Evolutionary conservation across 2,797 vertebrate genomes (phyloP).

Genomic region (Ispidina picta): DNA sequence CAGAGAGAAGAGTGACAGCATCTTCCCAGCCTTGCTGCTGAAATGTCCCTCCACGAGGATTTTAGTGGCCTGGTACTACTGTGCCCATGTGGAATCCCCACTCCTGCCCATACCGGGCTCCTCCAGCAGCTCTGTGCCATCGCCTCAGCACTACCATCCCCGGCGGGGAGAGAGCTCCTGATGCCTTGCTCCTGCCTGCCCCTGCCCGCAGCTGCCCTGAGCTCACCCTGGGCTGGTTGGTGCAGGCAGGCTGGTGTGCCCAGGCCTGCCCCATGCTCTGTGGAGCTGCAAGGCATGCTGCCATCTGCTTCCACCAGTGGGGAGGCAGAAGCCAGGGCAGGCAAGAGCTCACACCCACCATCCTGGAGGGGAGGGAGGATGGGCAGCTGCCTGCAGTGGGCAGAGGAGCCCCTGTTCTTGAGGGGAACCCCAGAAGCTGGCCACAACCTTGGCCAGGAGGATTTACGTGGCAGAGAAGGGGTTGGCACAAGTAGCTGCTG

Average conservation of each 20-base stretch:
- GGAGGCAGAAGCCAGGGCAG: background rate
- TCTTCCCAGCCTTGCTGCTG: background rate
- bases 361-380: background rate
- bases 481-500: accelerated
- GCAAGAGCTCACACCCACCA: background rate
- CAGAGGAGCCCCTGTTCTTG: background rate
- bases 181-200: background rate
- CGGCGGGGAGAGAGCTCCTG: background rate
- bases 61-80: background rate
- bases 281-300: background rate
- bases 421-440: background rate
- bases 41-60: background rate
- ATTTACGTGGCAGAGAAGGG: background rate
- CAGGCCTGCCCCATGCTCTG: background rate
- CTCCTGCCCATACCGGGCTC: background rate
- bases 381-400: background rate
- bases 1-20: background rate
- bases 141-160: background rate
- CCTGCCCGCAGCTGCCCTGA: background rate
- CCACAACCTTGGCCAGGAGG: accelerated
- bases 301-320: background rate
- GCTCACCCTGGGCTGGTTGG: background rate
- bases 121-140: background rate
- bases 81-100: background rate
- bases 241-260: background rate